Conservation (phyloP, 2,797 vertebrate species). For the Spondyliosoma cantharus region DNA sequence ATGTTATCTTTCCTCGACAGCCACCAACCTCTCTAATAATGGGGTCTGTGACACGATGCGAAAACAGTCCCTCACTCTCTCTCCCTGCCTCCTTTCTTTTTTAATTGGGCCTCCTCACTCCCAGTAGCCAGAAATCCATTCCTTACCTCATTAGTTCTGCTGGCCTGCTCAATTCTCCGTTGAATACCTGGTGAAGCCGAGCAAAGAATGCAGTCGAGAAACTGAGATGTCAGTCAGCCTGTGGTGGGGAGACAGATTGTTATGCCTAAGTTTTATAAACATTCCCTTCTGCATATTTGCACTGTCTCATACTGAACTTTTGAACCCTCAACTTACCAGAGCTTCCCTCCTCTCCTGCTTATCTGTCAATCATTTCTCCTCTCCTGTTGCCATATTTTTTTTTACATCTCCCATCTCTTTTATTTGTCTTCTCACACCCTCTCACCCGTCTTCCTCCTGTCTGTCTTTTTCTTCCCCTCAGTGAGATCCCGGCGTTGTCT, state of each 20-base stretch:
- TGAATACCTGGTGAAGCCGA: slow-evolving; percentile 27
- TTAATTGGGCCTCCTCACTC: slow-evolving; percentile 60
- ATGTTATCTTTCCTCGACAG: slow-evolving; percentile 27
- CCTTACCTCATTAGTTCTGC: slow-evolving; percentile 60
- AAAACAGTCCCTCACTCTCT: slow-evolving; percentile 24
- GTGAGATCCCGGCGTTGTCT: slow-evolving; percentile 83
- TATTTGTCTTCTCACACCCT: background rate
- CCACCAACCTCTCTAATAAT: slow-evolving; percentile 16
- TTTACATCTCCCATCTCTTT: background rate
- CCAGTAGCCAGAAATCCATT: slow-evolving; percentile 54
- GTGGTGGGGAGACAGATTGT: background rate
- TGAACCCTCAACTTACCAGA: slow-evolving; percentile 8
- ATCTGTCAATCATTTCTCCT: slow-evolving; percentile 14
- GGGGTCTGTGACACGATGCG: slow-evolving; percentile 17
- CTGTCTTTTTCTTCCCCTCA: slow-evolving; percentile 50
- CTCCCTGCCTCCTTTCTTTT: slow-evolving; percentile 19
- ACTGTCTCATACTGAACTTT: slow-evolving; percentile 21
- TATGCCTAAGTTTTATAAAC: background rate
- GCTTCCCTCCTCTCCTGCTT: background rate
- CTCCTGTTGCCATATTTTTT: slow-evolving; percentile 8
- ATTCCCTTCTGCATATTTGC: background rate
- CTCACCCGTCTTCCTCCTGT: background rate
- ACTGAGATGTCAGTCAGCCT: slow-evolving; percentile 3
- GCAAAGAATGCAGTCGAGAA: slow-evolving; percentile 20
- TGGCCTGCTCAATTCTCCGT: background rate